Base-by-base conservation (phyloP, 2,113 vertebrate species). In the Opisthocomus hoazin region DNA sequence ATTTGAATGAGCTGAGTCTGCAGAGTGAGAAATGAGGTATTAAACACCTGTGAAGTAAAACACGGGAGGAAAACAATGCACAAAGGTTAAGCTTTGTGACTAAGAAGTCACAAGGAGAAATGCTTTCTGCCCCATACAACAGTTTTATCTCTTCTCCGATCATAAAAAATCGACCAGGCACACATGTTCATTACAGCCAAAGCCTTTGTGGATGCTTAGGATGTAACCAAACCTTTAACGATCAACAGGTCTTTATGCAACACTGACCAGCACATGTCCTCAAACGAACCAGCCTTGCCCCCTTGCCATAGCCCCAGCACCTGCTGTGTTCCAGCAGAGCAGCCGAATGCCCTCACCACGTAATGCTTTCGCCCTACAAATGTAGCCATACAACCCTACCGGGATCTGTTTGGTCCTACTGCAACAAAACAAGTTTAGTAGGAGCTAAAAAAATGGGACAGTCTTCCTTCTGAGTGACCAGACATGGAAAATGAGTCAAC, bases 1-100 rank as follows among this genome's bases (percentile, higher is more conserved):
- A 99, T 99, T 96, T 99, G 99, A 69, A 99, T 99, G n/a, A 99
- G 98, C 97, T 99, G 99, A 10, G 99, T 99, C 99, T 99, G 97
- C n/a, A 50, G 74, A 37, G 45, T 15, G 48, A 94, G 37, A 77
- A 24, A 36, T 0, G 1, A 74, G 53, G 36, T 12, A 39, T 69
- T 74, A 56, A 70, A 26, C 13, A 46, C 2, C 14, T 3, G 1
- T 24, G 18, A 53, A 61, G 29, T 3, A 68, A 60, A 53, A 23
- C 3, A 16, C 16, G 15, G 34, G 23, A 30, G 14, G 23, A 27
- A n/a, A 83, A 81, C 57, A 66, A 27, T 3, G 46, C 90, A 65
- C 80, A 69, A 15, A 74, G 65, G 51, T 39, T 24, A 8, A 24
- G 48, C 61, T 26, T 30, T 29, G 70, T 58, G 48, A 60, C 48